Evolutionary conservation across 2,113 vertebrate genomes (phyloP), one percentile per base, ranked within the genome.

Genomic region (Vulpes vulpes): DNA sequence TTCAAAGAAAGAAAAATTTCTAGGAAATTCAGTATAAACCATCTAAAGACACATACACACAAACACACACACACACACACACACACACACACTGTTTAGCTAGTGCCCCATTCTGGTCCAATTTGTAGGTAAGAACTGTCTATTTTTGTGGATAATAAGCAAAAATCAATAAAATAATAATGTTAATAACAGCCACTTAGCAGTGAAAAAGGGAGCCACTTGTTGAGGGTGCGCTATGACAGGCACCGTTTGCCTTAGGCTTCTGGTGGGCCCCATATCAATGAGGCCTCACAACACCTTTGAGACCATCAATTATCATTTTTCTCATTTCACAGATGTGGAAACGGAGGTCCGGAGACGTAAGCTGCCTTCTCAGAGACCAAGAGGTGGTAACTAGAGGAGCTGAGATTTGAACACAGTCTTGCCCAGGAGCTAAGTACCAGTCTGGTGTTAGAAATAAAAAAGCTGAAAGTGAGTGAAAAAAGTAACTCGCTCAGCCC

Each of bases 141-240:
- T 59, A 19, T 76, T 92, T 95, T 90, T 78, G 35, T 82, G 53
- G 51, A 25, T 86, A 87, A 78, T 82, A 93, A 85, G 30, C 38
- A 81, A 90, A 79, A 95, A 64, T 78, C 76, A 89, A 79, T 76
- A 71, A 64, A 64, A 69, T 38, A 49, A 82, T 49, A 53, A 53
- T 38, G 25, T 43, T 53, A 59, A 51, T 49, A 89, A 86, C 6
- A 53, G 85, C 4, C 12, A 25, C 67, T 85, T 27, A 32, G 12
- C 65, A 64, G 32, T 22, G 20, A 35, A 38, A 38, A 59, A n/a
- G 3, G 3, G 22, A 79, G 6, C 20, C 25, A 64, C 25, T 25
- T 57, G 23, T 12, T 25, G 7, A 43, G 30, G 15, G 9, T 27
- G n/a, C 10, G 16, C n/a, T 20, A 3, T 0, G 2, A 19, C 30